Conservation (phyloP, 2,797 vertebrate species). For the Coreius guichenoti region DNA sequence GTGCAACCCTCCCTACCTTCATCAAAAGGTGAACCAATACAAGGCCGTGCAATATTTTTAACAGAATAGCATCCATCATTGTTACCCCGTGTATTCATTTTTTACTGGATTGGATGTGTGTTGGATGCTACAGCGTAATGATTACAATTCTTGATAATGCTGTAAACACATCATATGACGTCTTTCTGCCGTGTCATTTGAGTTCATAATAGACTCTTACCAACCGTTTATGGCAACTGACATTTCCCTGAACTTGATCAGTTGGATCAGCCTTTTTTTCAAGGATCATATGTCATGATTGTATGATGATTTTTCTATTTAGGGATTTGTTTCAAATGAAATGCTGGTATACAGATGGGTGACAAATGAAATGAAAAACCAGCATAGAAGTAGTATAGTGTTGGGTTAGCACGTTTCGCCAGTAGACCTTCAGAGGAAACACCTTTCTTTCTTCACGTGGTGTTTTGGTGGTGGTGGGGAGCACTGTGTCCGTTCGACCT, state of each 20-base stretch:
- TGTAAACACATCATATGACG: not conserved
- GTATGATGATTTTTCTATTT: not conserved
- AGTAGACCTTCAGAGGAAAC: not conserved
- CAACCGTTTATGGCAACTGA: not conserved
- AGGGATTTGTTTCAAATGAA: not conserved
- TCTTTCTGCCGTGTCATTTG: not conserved
- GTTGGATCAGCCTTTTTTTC: not conserved
- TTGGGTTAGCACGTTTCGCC: not conserved
- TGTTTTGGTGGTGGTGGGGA: not conserved
- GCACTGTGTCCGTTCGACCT: not conserved
- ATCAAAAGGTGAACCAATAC: too few species aligned
- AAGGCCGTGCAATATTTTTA: not conserved
- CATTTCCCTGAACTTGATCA: not conserved
- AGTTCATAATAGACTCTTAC: not conserved
- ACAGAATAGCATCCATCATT: not conserved
- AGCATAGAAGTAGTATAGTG: not conserved
- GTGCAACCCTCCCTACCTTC: not conserved
- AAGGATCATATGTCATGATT: not conserved
- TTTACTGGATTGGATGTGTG: not conserved
- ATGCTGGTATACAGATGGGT: not conserved
- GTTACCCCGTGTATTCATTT: not conserved
- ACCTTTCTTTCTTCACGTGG: not conserved
- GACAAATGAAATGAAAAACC: not conserved
- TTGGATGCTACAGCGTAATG: too few species aligned
- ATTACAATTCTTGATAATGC: not conserved